phyloP scores from a whole-genome alignment of 2,113 vertebrate genomes.

The Aphyosemion australe region DNA sequence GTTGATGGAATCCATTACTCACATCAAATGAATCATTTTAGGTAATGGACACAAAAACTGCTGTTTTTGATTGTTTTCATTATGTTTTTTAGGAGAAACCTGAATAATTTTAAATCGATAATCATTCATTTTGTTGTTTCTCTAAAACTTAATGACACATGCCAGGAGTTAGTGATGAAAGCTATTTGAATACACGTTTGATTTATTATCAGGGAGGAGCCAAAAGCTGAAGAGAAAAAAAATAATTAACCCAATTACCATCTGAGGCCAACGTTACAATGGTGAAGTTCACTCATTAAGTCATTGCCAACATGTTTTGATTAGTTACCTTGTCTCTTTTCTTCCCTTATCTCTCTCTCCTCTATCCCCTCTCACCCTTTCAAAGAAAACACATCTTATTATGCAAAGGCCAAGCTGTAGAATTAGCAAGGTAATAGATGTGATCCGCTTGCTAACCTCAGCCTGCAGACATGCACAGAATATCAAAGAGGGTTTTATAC shows the following conservation, averaged over 20 bases:
- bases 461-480: conserved; percentile 57
- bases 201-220: conserved; percentile 34
- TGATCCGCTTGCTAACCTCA: conserved; percentile 72
- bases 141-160: conserved; percentile 10
- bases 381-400: conserved; percentile 67
- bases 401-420: conserved; percentile 71
- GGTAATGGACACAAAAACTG: no score
- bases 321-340: conserved; percentile 57
- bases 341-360: conserved; percentile 30
- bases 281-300: conserved; percentile 63
- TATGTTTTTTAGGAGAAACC: no score
- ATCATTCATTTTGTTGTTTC: no score
- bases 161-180: conserved; percentile 10
- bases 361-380: conserved; percentile 17
- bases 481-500: conserved; percentile 63
- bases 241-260: conserved; percentile 62
- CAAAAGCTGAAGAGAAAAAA: conserved; percentile 26
- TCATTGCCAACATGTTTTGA: conserved; percentile 63
- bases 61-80: no score
- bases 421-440: conserved; percentile 76
- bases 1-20: no score
- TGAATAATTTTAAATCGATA: no score
- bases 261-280: conserved; percentile 43
- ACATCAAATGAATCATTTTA: no score
- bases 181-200: conserved; percentile 27